Percentiles rank a stretch among this genome's conserved stretches.
phyloP scores from a whole-genome alignment of 2,888 invertebrate genomes.

The Danaus chrysippus region DNA sequence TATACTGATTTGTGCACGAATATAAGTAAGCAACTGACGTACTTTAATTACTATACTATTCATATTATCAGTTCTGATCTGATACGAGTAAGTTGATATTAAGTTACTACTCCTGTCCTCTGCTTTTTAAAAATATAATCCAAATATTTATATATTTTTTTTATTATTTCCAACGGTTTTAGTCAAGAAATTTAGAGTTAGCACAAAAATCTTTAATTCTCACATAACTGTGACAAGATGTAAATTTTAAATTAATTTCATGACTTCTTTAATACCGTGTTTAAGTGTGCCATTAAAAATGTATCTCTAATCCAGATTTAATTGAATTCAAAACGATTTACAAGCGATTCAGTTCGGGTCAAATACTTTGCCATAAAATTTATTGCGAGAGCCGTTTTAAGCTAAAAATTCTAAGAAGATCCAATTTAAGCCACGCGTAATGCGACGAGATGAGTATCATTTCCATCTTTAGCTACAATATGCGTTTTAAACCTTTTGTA shows the following conservation, averaged over 20 bases:
- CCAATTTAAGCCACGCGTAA: constrained; percentile 69
- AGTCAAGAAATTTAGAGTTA: too few relatives aligned
- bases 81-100: too few relatives aligned
- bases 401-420: constrained; percentile 69
- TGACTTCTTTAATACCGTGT: constrained; percentile 27
- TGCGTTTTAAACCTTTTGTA: constrained; percentile 30
- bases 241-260: constrained; percentile 4
- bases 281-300: constrained; percentile 36
- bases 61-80: too few relatives aligned
- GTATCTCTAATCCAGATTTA: constrained; percentile 58
- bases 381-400: constrained; percentile 64
- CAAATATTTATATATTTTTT: too few relatives aligned
- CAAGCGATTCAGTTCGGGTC: constrained; percentile 44
- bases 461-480: constrained; percentile 33
- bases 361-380: constrained; percentile 67
- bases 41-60: too few relatives aligned
- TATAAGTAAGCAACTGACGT: too few relatives aligned
- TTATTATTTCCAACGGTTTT: too few relatives aligned
- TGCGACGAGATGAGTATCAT: constrained; percentile 65
- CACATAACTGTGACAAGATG: not conserved
- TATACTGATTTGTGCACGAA: too few relatives aligned
- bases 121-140: too few relatives aligned
- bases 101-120: too few relatives aligned
- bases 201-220: too few relatives aligned
- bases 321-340: constrained; percentile 62